Conservation (phyloP, 2,113 vertebrate genomes). For the Dicerorhinus sumatrensis region DNA sequence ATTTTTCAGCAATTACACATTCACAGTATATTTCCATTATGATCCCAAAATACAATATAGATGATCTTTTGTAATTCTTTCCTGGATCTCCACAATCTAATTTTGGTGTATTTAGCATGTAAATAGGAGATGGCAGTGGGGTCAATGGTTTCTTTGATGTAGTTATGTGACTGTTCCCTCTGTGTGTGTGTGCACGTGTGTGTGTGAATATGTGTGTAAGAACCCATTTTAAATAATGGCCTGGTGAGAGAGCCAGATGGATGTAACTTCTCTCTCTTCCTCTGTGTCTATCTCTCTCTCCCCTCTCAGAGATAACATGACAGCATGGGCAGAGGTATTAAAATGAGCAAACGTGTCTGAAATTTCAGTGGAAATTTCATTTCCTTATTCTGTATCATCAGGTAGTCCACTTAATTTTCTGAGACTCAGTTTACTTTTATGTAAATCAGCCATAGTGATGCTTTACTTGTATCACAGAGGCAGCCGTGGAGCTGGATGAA, state of each 20-base stretch:
- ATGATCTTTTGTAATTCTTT: neutral
- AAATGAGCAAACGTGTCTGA: neutral
- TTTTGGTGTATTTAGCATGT: neutral
- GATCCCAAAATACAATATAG: neutral
- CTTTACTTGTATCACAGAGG: neutral
- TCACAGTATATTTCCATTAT: neutral
- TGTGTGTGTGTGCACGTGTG: neutral
- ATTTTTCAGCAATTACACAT: neutral
- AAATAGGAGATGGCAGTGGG: no score
- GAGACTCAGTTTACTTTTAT: neutral
- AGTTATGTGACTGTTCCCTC: accelerated
- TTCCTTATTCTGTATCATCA: neutral
- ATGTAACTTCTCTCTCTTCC: neutral
- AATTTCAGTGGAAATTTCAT: neutral
- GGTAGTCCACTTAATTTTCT: neutral
- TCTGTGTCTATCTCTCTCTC: neutral
- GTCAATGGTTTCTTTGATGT: neutral
- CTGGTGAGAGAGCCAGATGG: neutral
- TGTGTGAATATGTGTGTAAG: no score
- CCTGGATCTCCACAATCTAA: neutral
- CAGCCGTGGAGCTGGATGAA: neutral
- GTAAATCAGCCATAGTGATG: neutral
- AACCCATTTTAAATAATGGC: neutral
- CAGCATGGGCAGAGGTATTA: no score
- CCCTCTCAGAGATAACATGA: accelerated